Evolutionary conservation across 2,888 invertebrate genomes (phyloP), one percentile per base, ranked within the genome.

Genomic region (Alsophila aescularia): DNA sequence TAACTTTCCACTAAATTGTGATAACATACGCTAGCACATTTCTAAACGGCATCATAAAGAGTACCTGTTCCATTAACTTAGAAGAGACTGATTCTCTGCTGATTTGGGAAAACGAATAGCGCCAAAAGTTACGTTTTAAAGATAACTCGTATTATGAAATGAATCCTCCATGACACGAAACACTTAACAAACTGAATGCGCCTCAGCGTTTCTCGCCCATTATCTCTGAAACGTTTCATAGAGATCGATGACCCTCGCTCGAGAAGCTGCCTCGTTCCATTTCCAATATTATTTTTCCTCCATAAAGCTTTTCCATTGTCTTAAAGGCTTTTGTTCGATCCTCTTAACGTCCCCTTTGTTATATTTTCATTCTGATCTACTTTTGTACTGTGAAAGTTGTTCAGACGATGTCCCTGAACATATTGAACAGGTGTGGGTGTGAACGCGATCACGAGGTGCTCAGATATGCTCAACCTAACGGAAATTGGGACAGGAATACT

Each of bases 201-300:
- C 24, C 24, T 52, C 52, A 57, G 13, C 48, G 43, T 47, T 52
- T 54, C 31, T 31, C 40, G 42, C 15, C 35, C 47, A 49, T 64
- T 58, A 49, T 57, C 55, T 58, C 51, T 31, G 39, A 54, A 37
- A 24, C 34, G 57, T 57, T 68, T 65, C 52, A 31, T 9, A 16
- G 8, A 61, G 62, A 59, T 36, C 64, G 54, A 65, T 64, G 70
- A 60, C 62, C 64, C 36, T 44, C 15, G 40, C 47, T 67, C 58
- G 48, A 43, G 51, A 57, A 42, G 48, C 54, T 52, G 50, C 58
- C 48, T 37, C 62, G 50, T 53, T 66, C 47, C 52, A 55, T 64
- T 71, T 63, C 52, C 48, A 62, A 68, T 67, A 44, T 64, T 57
- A 64, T 62, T 72, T 66, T 64, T 57, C 55, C 45, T 62, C 44